phyloP scores from a whole-genome alignment of 2,888 invertebrate genomes.

The Nomada goodeniana region DNA sequence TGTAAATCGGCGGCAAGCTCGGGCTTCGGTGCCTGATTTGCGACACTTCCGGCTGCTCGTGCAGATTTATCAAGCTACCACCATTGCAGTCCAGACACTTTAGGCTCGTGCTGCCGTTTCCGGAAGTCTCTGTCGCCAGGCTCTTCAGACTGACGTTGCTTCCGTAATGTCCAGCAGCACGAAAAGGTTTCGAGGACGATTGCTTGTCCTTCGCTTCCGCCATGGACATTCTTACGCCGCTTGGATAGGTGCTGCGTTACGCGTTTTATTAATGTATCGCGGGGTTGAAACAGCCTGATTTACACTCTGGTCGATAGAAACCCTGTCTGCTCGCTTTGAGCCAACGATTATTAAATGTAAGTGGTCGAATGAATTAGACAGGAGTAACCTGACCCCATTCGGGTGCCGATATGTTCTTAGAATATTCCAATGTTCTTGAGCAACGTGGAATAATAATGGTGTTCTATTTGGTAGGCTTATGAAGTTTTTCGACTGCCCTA shows the following conservation, averaged over 20 bases:
- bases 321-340: neutral
- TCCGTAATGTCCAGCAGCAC: constrained; percentile 74
- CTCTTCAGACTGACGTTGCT: constrained; percentile 77
- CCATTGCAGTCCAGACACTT: constrained; percentile 74
- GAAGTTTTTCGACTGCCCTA: too few species aligned
- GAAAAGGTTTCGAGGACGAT: constrained; percentile 69
- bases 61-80: constrained; percentile 82
- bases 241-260: constrained; percentile 62
- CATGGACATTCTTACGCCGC: constrained; percentile 70
- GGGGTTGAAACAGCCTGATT: constrained; percentile 14
- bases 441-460: neutral
- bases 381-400: neutral
- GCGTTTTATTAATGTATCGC: constrained; percentile 21
- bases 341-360: constrained; percentile 1
- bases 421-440: neutral
- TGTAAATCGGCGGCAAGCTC: constrained; percentile 88
- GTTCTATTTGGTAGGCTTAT: too few species aligned
- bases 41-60: constrained; percentile 85
- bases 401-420: neutral
- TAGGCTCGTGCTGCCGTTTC: constrained; percentile 67
- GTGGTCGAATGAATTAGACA: constrained; percentile 3
- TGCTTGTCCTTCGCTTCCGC: constrained; percentile 71
- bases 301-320: constrained; percentile 36
- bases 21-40: constrained; percentile 87
- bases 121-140: constrained; percentile 70